Conservation (phyloP, 2,888 invertebrate species). For the Baccha elongata region DNA sequence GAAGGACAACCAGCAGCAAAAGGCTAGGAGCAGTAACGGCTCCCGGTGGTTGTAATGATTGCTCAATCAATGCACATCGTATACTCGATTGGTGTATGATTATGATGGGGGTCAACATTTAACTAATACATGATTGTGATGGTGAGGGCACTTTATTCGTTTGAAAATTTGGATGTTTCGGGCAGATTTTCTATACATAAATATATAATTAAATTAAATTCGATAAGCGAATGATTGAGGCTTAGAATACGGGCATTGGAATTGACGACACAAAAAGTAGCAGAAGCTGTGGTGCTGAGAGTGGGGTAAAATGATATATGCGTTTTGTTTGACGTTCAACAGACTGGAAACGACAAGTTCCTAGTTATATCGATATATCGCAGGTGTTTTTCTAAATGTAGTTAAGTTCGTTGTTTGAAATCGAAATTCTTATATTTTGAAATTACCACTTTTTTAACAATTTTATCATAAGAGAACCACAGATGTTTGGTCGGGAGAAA, state of each 20-base stretch:
- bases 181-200: constrained; percentile 28
- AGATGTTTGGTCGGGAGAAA: too few species aligned
- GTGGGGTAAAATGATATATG: constrained; percentile 31
- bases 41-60: constrained; percentile 23
- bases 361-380: constrained; percentile 56
- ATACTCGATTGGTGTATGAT: not conserved
- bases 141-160: not conserved
- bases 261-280: not conserved
- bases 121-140: not conserved
- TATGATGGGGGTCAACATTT: not conserved
- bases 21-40: constrained; percentile 1
- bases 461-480: too few species aligned
- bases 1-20: not conserved
- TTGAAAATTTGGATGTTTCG: constrained; percentile 21
- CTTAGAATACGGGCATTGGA: constrained; percentile 43
- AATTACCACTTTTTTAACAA: too few species aligned
- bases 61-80: constrained; percentile 31
- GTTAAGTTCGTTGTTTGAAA: not conserved
- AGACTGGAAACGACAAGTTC: constrained; percentile 63
- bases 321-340: constrained; percentile 66
- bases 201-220: constrained; percentile 59
- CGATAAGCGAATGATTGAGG: constrained; percentile 67
- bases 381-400: constrained; percentile 7
- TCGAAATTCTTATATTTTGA: too few species aligned
- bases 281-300: not conserved